phyloP scores from a whole-genome alignment of 2,888 invertebrate species.

The Cotesia congregata region DNA sequence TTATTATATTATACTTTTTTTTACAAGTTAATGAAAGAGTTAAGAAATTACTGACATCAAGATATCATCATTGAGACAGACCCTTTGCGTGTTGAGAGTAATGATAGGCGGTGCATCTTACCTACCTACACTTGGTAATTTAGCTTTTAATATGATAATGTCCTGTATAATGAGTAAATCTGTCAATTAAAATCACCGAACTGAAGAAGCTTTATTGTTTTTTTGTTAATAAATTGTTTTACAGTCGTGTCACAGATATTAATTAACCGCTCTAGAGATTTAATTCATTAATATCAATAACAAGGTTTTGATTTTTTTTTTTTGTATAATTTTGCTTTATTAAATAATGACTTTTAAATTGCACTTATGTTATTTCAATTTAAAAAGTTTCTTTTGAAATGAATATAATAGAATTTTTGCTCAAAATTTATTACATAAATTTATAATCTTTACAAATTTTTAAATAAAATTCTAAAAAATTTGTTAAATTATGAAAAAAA shows the following conservation, averaged over 20 bases:
- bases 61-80: slow-evolving; percentile 3
- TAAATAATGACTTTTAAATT: too few relatives aligned
- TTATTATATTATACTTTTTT: not conserved
- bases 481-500: too few relatives aligned
- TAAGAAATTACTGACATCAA: not conserved
- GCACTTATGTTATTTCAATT: too few relatives aligned
- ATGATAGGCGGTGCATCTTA: not conserved
- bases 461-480: too few relatives aligned
- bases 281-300: too few relatives aligned
- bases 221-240: not conserved
- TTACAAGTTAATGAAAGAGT: too few relatives aligned
- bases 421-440: too few relatives aligned
- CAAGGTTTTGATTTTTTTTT: too few relatives aligned
- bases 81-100: not conserved
- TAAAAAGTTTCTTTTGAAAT: too few relatives aligned
- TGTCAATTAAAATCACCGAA: slow-evolving; percentile 7
- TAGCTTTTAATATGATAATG: slow-evolving; percentile 17
- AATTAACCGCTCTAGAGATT: not conserved
- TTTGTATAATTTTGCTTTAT: too few relatives aligned
- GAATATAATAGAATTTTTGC: too few relatives aligned
- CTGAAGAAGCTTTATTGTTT: not conserved
- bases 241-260: not conserved
- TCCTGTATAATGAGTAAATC: slow-evolving; percentile 19
- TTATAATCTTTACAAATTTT: too few relatives aligned
- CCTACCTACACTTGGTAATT: slow-evolving; percentile 21